Percentiles rank a stretch among this genome's conserved stretches.
Conservation (phyloP, 1,140 invertebrate species). For the Limonius californicus region DNA sequence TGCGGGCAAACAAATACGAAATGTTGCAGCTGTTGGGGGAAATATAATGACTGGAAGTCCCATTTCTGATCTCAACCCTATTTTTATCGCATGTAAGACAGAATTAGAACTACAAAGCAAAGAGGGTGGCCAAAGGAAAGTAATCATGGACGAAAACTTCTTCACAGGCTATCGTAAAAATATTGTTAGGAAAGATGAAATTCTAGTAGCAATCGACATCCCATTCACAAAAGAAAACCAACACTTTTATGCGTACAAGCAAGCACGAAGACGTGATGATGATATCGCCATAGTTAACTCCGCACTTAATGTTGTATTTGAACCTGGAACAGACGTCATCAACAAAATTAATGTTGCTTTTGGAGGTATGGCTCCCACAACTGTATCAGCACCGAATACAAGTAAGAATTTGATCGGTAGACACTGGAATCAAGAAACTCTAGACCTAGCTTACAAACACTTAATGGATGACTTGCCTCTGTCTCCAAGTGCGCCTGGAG, state of each 20-base stretch:
- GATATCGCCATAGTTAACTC: slow-evolving; percentile 95
- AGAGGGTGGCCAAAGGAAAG: slow-evolving; percentile 55
- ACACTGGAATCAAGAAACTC: slow-evolving; percentile 67
- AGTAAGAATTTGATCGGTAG: slow-evolving; percentile 60
- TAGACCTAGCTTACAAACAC: slow-evolving; percentile 61
- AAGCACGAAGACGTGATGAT: slow-evolving; percentile 86
- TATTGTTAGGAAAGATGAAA: slow-evolving; percentile 68
- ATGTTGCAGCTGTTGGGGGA: slow-evolving; percentile 75
- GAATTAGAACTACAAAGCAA: slow-evolving; percentile 54
- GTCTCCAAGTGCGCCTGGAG: slow-evolving; percentile 77
- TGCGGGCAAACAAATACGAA: slow-evolving; percentile 91
- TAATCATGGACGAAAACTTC: slow-evolving; percentile 79
- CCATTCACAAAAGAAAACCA: slow-evolving; percentile 63
- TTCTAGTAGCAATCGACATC: slow-evolving; percentile 70
- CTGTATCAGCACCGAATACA: slow-evolving; percentile 70
- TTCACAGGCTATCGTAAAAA: slow-evolving; percentile 86
- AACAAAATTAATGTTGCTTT: slow-evolving; percentile 67
- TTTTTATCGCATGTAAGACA: slow-evolving; percentile 74
- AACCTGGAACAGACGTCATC: slow-evolving; percentile 55
- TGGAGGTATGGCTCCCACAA: slow-evolving; percentile 89
- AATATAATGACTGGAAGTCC: slow-evolving; percentile 95
- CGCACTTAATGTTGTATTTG: slow-evolving; percentile 67
- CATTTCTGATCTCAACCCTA: slow-evolving; percentile 92
- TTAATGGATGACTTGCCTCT: slow-evolving; percentile 75
- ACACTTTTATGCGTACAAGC: slow-evolving; percentile 86